Evolutionary conservation across 23 tunicate species (phyloP).

Genomic region (Styela clava): DNA sequence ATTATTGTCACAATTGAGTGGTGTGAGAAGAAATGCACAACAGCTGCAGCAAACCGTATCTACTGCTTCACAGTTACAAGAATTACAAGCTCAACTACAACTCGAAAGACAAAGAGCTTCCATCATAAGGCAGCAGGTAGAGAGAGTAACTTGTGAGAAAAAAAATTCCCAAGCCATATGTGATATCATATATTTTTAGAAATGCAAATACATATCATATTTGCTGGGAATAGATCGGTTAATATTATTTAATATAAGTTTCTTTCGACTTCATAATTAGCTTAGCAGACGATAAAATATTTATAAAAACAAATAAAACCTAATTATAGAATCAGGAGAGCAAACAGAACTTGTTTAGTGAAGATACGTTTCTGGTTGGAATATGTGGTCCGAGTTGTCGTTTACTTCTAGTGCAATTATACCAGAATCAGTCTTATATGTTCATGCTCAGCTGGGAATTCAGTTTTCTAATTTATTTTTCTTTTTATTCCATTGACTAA

Average conservation of each 20-base stretch:
- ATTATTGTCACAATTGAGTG: conserved; percentile 78
- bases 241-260: background rate
- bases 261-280: too few relatives aligned
- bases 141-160: background rate
- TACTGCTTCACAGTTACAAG: conserved; percentile 67
- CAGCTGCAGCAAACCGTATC: conserved; percentile 58
- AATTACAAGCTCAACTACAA: conserved; percentile 69
- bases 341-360: too few relatives aligned
- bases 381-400: too few relatives aligned
- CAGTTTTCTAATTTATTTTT: too few relatives aligned
- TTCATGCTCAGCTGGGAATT: too few relatives aligned
- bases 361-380: too few relatives aligned
- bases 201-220: background rate
- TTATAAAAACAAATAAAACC: too few relatives aligned
- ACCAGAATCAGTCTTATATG: too few relatives aligned
- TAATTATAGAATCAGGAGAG: too few relatives aligned
- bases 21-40: conserved; percentile 82
- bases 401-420: too few relatives aligned
- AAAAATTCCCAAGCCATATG: background rate
- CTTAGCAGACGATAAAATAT: too few relatives aligned
- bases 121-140: conserved; percentile 74
- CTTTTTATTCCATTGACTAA: too few relatives aligned
- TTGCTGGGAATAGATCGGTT: background rate
- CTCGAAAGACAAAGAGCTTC: conserved; percentile 71
- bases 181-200: background rate